phyloP scores from a whole-genome alignment of 1,140 invertebrate genomes.

The Metopolophium dirhodum region DNA sequence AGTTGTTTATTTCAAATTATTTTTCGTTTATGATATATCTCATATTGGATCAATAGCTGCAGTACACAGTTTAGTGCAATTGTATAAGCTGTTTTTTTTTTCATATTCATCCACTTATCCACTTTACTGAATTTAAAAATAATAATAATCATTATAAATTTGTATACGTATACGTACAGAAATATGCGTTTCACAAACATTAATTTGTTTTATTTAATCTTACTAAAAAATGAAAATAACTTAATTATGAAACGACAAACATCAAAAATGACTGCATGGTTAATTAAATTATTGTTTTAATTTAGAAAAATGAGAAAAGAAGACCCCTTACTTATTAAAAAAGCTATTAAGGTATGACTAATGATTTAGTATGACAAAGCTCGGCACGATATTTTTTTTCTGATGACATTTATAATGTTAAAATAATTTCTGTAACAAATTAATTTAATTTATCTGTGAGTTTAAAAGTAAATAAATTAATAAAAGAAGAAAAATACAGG shows the following conservation, averaged over 20 bases:
- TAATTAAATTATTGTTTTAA: slow-evolving; percentile 48
- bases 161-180: not conserved
- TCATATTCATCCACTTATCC: not conserved
- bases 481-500: not conserved
- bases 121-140: not conserved
- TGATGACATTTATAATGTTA: not conserved
- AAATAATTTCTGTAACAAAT: not conserved
- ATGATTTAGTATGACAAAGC: slow-evolving; percentile 19
- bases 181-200: not conserved
- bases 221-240: not conserved
- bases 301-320: slow-evolving; percentile 31
- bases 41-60: not conserved
- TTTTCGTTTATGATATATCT: not conserved
- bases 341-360: slow-evolving; percentile 19
- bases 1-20: not conserved
- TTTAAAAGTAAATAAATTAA: not conserved
- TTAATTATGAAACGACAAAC: slow-evolving; percentile 32
- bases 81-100: not conserved
- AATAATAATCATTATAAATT: not conserved
- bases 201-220: slow-evolving; percentile 19
- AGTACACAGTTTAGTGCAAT: not conserved
- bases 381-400: slow-evolving; percentile 1
- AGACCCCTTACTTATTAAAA: slow-evolving; percentile 14
- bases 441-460: not conserved
- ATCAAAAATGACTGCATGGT: slow-evolving; percentile 11